Conservation (phyloP, 2,797 vertebrate species). For the Gymnodraco acuticeps region DNA sequence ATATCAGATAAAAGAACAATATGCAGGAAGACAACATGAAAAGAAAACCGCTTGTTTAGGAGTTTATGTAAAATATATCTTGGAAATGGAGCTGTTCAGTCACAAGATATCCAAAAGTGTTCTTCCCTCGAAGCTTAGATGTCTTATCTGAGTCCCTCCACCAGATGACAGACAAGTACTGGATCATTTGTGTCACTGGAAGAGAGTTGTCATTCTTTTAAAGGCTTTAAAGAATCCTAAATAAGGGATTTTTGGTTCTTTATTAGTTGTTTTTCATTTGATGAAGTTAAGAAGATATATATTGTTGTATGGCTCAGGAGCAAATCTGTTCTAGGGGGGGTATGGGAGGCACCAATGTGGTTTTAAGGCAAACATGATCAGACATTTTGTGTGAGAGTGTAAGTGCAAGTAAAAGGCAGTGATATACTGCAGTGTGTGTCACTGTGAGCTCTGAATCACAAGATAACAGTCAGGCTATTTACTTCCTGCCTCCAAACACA, state of each 20-base stretch:
- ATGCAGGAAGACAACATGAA: constrained; percentile 32
- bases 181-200: constrained; percentile 13
- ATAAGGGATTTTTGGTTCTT: constrained; percentile 11
- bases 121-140: constrained; percentile 34
- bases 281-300: constrained; percentile 26
- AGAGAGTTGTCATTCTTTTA: background rate
- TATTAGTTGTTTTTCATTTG: constrained; percentile 27
- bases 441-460: constrained; percentile 55
- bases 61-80: constrained; percentile 61
- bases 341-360: constrained; percentile 81
- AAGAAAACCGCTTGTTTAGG: constrained; percentile 57
- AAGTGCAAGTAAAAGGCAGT: constrained; percentile 69
- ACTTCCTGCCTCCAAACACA: constrained; percentile 48
- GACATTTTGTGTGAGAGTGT: constrained; percentile 52
- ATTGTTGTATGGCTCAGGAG: constrained; percentile 27
- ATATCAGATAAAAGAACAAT: constrained; percentile 43
- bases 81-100: constrained; percentile 44
- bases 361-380: constrained; percentile 80
- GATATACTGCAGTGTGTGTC: constrained; percentile 60
- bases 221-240: constrained; percentile 35
- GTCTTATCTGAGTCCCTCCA: constrained; percentile 61
- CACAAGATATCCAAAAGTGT: constrained; percentile 20
- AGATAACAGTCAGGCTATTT: constrained; percentile 66
- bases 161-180: constrained; percentile 71
- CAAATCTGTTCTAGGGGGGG: constrained; percentile 38